Conservation (phyloP, 2,797 vertebrate species). For the Gadopsis bispinosus region DNA sequence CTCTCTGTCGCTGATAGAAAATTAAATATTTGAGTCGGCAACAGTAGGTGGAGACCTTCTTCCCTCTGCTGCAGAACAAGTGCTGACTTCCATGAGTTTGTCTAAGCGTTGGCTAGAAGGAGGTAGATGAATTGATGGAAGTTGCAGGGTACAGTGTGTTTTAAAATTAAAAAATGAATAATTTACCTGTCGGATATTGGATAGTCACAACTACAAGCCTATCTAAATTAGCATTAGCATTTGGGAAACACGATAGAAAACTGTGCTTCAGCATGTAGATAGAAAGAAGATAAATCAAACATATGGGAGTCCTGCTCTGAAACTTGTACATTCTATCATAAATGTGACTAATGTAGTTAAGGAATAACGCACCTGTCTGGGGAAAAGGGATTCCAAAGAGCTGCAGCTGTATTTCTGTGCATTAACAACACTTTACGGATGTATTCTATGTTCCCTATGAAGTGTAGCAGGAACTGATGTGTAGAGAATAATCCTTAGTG, state of each 20-base stretch:
- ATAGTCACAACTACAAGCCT: neutral
- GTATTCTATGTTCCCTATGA: neutral
- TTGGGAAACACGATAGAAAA: accelerated
- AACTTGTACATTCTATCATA: constrained; percentile 28
- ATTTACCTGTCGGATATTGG: constrained; percentile 1
- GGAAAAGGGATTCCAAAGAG: constrained; percentile 44
- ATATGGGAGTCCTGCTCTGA: neutral
- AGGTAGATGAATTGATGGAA: neutral
- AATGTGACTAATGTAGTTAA: constrained; percentile 41
- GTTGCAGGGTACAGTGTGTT: neutral
- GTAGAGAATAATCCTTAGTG: constrained; percentile 37
- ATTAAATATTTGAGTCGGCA: neutral
- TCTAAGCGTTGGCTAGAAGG: neutral
- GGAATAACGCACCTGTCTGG: constrained; percentile 29
- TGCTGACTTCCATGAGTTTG: neutral
- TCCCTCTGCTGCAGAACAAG: neutral
- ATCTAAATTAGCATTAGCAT: neutral
- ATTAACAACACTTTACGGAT: constrained; percentile 14
- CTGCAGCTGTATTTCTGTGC: constrained; percentile 12
- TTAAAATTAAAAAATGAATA: constrained; percentile 30
- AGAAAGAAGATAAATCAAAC: constrained; percentile 1
- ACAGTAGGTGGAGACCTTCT: neutral
- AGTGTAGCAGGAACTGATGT: constrained; percentile 25
- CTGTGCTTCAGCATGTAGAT: neutral
- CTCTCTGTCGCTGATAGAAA: neutral